phyloP scores from a whole-genome alignment of 2,888 invertebrate species.

The Bhutanitis thaidina region DNA sequence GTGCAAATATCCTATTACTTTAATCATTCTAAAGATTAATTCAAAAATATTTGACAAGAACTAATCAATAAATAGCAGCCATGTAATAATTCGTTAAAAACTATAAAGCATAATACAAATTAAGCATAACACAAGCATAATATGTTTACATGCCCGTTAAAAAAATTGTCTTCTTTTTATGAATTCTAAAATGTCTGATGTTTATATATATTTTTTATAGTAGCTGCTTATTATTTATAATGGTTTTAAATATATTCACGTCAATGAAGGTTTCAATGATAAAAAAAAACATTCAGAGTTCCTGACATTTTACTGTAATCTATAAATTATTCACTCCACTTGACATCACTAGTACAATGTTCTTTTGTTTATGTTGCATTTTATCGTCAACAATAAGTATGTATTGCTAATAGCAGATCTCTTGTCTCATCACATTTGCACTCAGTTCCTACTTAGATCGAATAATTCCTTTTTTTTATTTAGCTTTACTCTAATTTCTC shows the following conservation, averaged over 20 bases:
- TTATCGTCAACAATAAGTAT: constrained; percentile 54
- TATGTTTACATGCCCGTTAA: constrained; percentile 6
- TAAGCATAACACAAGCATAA: constrained; percentile 7
- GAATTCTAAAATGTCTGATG: not conserved
- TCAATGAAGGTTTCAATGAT: constrained; percentile 20
- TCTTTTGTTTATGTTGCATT: constrained; percentile 68
- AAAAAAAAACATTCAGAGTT: constrained; percentile 35
- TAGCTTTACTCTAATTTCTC: constrained; percentile 59
- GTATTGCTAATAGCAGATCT: constrained; percentile 55
- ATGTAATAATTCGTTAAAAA: not conserved
- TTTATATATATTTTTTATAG: constrained; percentile 15
- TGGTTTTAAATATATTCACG: not conserved
- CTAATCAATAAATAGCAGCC: not conserved
- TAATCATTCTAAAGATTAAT: not conserved
- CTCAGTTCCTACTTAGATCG: constrained; percentile 78
- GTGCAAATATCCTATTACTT: constrained; percentile 22
- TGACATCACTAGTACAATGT: constrained; percentile 25
- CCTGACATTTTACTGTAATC: constrained; percentile 35
- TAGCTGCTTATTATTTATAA: not conserved
- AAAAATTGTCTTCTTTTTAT: not conserved
- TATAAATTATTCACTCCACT: constrained; percentile 24
- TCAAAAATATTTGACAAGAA: not conserved
- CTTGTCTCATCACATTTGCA: constrained; percentile 62
- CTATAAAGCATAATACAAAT: constrained; percentile 12
- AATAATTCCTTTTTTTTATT: constrained; percentile 54